Base-by-base conservation (phyloP, 2,888 invertebrate species). In the Athalia circularis region DNA sequence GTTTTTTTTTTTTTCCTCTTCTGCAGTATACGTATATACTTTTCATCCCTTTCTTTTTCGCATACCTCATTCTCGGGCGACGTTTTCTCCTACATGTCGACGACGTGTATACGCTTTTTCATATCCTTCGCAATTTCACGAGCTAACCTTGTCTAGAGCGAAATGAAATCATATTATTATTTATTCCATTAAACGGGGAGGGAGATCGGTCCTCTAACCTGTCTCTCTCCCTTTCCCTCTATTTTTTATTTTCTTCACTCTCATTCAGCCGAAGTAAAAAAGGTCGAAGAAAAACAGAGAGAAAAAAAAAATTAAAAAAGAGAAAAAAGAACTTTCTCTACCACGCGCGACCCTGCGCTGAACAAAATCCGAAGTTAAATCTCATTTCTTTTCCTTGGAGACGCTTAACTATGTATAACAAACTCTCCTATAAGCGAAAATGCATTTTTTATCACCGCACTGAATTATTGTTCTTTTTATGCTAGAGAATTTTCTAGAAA, bases 131-230 rank as follows among this genome's bases (percentile, higher is more conserved):
- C 59, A 72, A 72, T 72, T 65, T 72, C 47, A 59, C 72, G 59
- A 59, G 47, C 57, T 72, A 57, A 72, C 72, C 72, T 72, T 72
- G 59, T 72, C 57, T 57, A 57, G 72, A 72, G 72, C 59, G 47
- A 47, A 72, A 72, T 72, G 72, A 72, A 72, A 72, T 59, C 72
- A 59, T 15, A 57, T 68, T 72, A 72, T 72, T 72, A 72, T 72
- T 72, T 45, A 59, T 72, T 72, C 72, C 72, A 59, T 72, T 72
- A 70, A 70, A 68, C 68, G 52, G 52, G 72, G 59, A 54, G 54
- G n/a, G 54, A 4, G 15, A 72, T 59, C 59, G 59, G 72, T 59
- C 47, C 72, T 72, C 29, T 29, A 29, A 29, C 29, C 29, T 29
- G 29, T 29, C 29, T 29, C 29, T 29, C 29, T 29, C 29, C 29